Evolutionary conservation across 2,113 vertebrate genomes (phyloP).

Genomic region (Ptilonorhynchus violaceus): DNA sequence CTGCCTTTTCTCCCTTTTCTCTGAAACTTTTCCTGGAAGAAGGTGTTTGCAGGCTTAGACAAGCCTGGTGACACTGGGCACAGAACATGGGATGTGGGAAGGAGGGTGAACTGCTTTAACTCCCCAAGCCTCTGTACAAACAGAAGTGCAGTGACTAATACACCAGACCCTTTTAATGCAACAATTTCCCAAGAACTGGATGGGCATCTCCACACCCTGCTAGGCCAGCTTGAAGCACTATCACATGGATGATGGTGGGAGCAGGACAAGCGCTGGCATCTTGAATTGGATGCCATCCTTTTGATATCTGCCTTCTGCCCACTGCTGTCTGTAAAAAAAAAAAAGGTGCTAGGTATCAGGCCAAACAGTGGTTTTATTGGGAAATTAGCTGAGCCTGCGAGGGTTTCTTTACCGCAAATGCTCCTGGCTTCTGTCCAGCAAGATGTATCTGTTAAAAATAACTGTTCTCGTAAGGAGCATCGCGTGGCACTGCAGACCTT

Average conservation of each 20-base stretch:
- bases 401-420: background rate
- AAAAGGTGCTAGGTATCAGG: background rate
- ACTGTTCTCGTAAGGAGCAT: background rate
- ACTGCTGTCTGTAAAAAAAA: background rate
- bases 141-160: background rate
- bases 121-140: background rate
- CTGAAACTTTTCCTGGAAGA: background rate
- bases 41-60: background rate
- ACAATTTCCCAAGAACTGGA: background rate
- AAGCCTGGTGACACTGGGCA: background rate
- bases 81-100: background rate
- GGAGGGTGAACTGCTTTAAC: background rate
- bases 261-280: background rate
- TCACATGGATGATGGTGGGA: accelerated
- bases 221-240: background rate
- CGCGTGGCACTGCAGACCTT: accelerated
- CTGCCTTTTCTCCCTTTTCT: background rate
- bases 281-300: background rate
- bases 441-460: background rate
- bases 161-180: background rate
- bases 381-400: background rate
- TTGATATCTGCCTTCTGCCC: background rate
- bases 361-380: background rate
- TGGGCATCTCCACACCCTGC: background rate
- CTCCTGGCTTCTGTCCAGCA: background rate